Base-by-base conservation (phyloP, 2,113 vertebrate species). In the Chitala chitala region DNA sequence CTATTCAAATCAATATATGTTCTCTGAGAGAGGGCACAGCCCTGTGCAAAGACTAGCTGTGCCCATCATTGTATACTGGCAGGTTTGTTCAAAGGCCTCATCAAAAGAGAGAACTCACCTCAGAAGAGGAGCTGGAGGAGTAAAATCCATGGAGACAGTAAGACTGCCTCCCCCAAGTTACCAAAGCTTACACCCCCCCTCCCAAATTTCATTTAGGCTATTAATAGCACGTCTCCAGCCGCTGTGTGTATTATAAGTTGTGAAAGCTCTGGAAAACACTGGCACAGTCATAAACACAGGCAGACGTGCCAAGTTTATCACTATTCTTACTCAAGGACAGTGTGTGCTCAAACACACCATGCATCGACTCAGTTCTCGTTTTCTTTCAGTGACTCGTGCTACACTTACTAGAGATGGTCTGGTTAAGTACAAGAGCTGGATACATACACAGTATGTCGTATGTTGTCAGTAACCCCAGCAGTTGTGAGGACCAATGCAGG, bases 401-500 rank as follows among this genome's bases (percentile, higher is more conserved):
- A 8, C n/a, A 38, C 36, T 69, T 46, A 50, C 29, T 69, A 56
- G 29, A 22, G 29, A 33, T n/a, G 59, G 17, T 63, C 59, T 36
- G 59, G 38, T 63, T 38, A 36, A 63, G 56, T n/a, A n/a, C n/a
- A n/a, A n/a, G n/a, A n/a, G n/a, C n/a, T n/a, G n/a, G n/a, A n/a
- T n/a, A n/a, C n/a, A n/a, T n/a, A n/a, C n/a, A n/a, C n/a, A n/a
- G n/a, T n/a, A n/a, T n/a, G n/a, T n/a, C n/a, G n/a, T n/a, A n/a
- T 6, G 17, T 46, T 33, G 40, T 72, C 22, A 31, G 29, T 53
- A 42, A 46, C 38, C 6, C 13, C 15, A 22, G 38, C 40, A 58
- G 70, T 38, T 72, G 36, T 38, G 38, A 59, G 51, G 53, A 72
- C 33, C 42, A n/a, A 24, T 40, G 53, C 40, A 58, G 53, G n/a